Conservation (phyloP, 2,888 invertebrate species). For the Tetramorium bicarinatum region DNA sequence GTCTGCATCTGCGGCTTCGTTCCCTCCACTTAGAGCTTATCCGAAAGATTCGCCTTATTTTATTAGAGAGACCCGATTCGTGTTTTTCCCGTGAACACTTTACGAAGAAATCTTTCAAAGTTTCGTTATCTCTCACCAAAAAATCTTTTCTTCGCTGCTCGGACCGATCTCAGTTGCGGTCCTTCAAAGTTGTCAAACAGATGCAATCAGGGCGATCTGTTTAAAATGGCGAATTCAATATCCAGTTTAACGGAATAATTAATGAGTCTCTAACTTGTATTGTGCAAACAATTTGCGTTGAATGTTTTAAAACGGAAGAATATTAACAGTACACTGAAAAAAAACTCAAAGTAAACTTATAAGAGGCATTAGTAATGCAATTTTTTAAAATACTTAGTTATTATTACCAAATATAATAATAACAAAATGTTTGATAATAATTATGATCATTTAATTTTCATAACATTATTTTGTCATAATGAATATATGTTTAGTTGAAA, state of each 20-base stretch:
- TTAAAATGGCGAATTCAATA: conserved; percentile 1
- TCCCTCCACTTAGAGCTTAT: conserved; percentile 28
- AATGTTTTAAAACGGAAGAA: background rate
- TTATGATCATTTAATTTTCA: no score
- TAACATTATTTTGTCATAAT: no score
- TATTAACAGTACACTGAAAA: background rate
- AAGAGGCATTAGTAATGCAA: no score
- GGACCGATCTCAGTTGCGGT: background rate
- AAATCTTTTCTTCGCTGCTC: background rate
- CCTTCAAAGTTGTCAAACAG: conserved; percentile 16
- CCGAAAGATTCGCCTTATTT: conserved; percentile 45
- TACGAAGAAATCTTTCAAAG: conserved; percentile 8
- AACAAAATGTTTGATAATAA: no score
- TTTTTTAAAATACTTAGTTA: no score
- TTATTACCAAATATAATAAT: no score
- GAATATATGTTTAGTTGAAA: no score
- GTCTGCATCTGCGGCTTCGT: conserved; percentile 48
- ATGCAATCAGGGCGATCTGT: conserved; percentile 2
- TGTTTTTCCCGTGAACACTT: conserved; percentile 17
- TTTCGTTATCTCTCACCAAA: conserved; percentile 20
- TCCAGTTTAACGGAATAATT: background rate
- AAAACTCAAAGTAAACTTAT: no score
- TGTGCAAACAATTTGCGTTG: no score
- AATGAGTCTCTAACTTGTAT: background rate
- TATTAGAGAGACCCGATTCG: conserved; percentile 49